These are phyloP conservation scores for Opisthograptis luteolata DNA, from an alignment of 2,888 invertebrate species.

Conservation along the genomic window DNA sequence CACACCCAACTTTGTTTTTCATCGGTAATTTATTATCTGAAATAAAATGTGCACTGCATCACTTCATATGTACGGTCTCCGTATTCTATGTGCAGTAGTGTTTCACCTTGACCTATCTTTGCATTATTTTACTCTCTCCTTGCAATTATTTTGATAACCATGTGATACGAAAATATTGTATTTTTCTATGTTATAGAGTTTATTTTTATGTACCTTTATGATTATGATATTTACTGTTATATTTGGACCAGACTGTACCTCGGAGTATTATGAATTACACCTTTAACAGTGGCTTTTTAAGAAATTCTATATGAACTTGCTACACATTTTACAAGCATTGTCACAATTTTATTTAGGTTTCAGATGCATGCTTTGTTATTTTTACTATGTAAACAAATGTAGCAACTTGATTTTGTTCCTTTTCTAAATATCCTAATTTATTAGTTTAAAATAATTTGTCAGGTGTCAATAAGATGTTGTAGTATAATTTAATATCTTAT, in stretches of 20 bases:
- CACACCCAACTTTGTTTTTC: too few species aligned
- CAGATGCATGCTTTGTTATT: constrained; percentile 8
- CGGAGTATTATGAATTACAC: constrained; percentile 50
- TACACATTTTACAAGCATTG: not conserved
- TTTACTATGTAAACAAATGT: constrained; percentile 2
- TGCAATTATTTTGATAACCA: constrained; percentile 42
- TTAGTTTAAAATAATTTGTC: too few species aligned
- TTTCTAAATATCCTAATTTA: not conserved
- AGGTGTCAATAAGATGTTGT: too few species aligned
- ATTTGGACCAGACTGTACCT: constrained; percentile 52
- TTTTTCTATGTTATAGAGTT: constrained; percentile 45
- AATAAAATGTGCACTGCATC: not conserved
- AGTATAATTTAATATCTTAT: too few species aligned
- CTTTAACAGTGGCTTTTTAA: constrained; percentile 6
- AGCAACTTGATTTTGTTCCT: not conserved
- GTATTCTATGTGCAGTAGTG: not conserved
- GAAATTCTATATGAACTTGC: constrained; percentile 11
- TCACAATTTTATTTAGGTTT: constrained; percentile 6
- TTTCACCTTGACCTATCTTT: not conserved
- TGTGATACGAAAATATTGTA: constrained; percentile 56
- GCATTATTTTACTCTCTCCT: constrained; percentile 7
- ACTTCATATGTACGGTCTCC: not conserved
- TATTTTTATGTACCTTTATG: constrained; percentile 42
- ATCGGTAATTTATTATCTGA: too few species aligned
- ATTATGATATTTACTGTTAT: constrained; percentile 47